Evolutionary conservation across 2,888 invertebrate genomes (phyloP).

Genomic region (Ectemnius lituratus): DNA sequence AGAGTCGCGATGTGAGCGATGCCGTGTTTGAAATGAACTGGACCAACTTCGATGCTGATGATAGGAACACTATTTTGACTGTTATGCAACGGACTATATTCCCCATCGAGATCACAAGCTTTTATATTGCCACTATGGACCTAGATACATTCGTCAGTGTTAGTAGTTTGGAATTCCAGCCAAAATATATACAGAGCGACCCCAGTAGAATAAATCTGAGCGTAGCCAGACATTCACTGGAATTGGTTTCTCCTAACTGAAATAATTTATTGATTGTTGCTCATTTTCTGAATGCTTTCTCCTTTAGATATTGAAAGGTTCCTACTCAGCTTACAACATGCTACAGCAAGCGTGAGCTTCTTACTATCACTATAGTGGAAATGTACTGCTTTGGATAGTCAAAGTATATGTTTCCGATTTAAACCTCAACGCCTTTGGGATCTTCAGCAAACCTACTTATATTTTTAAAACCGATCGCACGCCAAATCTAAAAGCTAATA

Average conservation of each 20-base stretch:
- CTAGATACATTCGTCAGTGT: conserved; percentile 56
- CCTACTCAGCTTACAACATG: conserved; percentile 46
- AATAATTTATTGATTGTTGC: not conserved
- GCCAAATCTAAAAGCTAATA: not conserved
- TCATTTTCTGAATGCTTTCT: conserved; percentile 5
- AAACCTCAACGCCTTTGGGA: not conserved
- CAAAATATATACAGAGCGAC: no score
- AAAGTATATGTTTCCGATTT: not conserved
- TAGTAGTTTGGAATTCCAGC: conserved; percentile 21
- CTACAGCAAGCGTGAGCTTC: conserved; percentile 20
- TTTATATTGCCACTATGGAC: conserved; percentile 50
- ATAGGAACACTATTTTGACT: conserved; percentile 43
- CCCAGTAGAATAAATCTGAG: no score
- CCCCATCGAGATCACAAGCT: conserved; percentile 55
- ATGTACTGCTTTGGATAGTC: no score
- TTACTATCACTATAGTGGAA: no score
- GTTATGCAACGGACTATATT: conserved; percentile 53
- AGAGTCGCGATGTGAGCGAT: conserved; percentile 36
- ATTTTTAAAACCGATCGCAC: not conserved
- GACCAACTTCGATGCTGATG: conserved; percentile 28
- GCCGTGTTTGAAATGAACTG: conserved; percentile 49
- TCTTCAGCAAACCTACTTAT: not conserved
- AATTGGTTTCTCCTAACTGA: no score
- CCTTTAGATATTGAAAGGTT: conserved; percentile 42
- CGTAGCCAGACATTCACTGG: no score